A percentile compares a stretch with the other conserved stretches of the same genome.
phyloP scores from a whole-genome alignment of 2,797 vertebrate genomes.

The Galago senegalensis region DNA sequence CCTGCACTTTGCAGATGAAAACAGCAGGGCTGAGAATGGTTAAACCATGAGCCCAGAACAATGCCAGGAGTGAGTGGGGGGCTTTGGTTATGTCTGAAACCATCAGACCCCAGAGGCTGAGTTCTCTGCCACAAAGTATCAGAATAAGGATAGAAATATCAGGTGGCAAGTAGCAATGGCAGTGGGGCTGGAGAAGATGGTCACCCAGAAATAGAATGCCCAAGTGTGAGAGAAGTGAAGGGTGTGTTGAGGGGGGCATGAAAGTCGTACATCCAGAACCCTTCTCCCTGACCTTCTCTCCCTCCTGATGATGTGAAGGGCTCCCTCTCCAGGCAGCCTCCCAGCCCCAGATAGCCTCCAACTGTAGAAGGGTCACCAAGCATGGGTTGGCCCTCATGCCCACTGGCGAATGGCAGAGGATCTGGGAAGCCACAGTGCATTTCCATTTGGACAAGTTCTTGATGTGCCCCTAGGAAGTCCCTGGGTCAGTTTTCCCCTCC shows the following conservation, averaged over 20 bases:
- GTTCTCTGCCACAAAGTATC: not conserved
- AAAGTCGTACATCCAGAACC: not conserved
- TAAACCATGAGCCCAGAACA: not conserved
- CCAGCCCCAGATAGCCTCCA: not conserved
- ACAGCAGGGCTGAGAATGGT: not conserved
- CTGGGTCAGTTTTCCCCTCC: not conserved
- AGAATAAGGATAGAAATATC: not conserved
- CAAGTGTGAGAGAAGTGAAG: not conserved
- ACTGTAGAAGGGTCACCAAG: not conserved
- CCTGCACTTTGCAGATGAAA: not conserved
- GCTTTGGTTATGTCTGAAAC: not conserved
- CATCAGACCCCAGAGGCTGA: not conserved
- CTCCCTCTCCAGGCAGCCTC: not conserved
- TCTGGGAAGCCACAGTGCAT: not conserved
- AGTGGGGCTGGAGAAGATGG: not conserved
- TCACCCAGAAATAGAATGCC: not conserved
- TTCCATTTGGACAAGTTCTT: not conserved
- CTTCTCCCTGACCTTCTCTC: not conserved
- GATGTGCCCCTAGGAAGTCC: not conserved
- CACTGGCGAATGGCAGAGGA: not conserved
- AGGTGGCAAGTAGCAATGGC: not conserved
- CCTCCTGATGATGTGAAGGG: not conserved
- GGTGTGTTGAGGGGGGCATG: fast-evolving
- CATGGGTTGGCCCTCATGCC: fast-evolving
- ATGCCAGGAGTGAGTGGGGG: not conserved